These are phyloP conservation scores for Caranx melampygus DNA, from an alignment of 2,113 vertebrate species.

Conservation along the genomic window DNA sequence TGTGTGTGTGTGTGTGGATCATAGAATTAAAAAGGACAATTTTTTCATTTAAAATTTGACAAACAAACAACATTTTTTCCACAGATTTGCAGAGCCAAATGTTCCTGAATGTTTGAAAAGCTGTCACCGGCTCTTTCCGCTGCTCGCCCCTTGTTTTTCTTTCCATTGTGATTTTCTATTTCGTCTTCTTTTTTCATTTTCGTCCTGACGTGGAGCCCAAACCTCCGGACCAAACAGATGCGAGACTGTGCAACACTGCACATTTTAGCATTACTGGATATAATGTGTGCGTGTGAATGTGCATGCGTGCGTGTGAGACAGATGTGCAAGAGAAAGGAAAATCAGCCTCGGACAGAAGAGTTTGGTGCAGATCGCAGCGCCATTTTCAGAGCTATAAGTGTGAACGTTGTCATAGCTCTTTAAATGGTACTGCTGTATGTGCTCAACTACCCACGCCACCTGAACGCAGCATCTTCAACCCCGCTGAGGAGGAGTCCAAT, in stretches of 20 bases:
- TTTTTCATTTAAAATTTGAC: background rate
- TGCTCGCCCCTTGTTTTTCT: constrained; percentile 30
- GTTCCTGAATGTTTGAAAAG: constrained; percentile 46
- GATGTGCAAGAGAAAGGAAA: background rate
- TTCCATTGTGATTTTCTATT: constrained; percentile 27
- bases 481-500: background rate
- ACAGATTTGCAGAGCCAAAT: constrained; percentile 3
- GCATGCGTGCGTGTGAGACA: background rate
- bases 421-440: constrained; percentile 95
- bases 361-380: constrained; percentile 91
- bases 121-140: constrained; percentile 30
- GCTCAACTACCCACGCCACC: constrained; percentile 79
- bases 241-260: background rate
- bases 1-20: background rate
- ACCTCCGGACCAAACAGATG: background rate
- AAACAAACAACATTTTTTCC: background rate
- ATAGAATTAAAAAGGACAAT: background rate
- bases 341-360: background rate
- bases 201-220: constrained; percentile 13
- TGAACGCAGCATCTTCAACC: background rate
- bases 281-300: no score
- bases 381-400: constrained; percentile 95
- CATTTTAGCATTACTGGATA: background rate
- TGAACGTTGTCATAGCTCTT: constrained; percentile 92
- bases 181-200: background rate